Base-by-base conservation (phyloP, 2,113 vertebrate species). In the Leucopsar rothschildi region DNA sequence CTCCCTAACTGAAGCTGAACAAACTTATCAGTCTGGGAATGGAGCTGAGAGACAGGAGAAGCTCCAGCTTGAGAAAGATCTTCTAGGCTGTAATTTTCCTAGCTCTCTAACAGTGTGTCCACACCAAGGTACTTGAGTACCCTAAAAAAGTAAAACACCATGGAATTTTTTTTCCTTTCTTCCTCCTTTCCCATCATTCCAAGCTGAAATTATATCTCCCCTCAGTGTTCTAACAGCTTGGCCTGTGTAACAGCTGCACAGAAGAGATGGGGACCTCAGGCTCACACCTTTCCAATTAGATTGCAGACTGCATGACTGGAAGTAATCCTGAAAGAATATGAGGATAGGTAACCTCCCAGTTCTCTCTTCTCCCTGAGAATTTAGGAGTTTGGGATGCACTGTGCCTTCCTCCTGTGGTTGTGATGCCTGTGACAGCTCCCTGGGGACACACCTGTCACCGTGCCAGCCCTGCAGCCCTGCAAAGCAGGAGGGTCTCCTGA, bases 361-460 rank as follows among this genome's bases (percentile, higher is more conserved):
- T 40, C 47, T 49, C 4, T 55, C 27, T 61, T 55, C 29, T 83
- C n/a, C 23, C 21, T 42, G 4, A 15, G 8, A 5, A 12, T 12
- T 23, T 20, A 42, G 37, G 50, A 61, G 15, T 87, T 82, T 27
- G 23, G 37, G 37, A 93, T 69, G 65, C 25, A 33, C 35, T 19
- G 31, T 0, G 0, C 0, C 0, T 82, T 91, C 27, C 44, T 81
- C 19, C 21, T 81, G 6, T 42, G 39, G 47, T 25, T 69, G 50
- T 61, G 37, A 35, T 25, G 65, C 22, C 81, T 89, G 55, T 85
- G 84, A 20, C 22, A n/a, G 27, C 44, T 82, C 78, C 87, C 33
- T 28, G 33, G 35, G 66, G 59, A 88, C 45, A 31, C 21, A 44
- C 55, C 21, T 65, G 70, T 94, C 81, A 76, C 45, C 2, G 2